Evolutionary conservation across 1,140 invertebrate genomes (phyloP), one percentile per base, ranked within the genome.

Genomic region (Eueides isabella): DNA sequence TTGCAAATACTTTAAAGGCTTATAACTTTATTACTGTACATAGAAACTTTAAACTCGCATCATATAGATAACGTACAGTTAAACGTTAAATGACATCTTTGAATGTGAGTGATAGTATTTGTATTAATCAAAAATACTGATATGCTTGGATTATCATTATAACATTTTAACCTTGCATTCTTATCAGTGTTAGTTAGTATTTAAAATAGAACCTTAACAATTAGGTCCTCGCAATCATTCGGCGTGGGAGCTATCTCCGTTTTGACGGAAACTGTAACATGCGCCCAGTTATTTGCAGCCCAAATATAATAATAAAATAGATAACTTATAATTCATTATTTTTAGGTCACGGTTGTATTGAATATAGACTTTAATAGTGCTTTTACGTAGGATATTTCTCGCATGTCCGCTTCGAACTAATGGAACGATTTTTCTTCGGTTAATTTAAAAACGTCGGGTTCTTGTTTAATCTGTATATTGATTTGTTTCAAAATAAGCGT

Each of bases 191-290:
- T 72, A 72, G n/a, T 67, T 72, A 72, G 71, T 72, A 72, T 33
- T 72, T 67, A 72, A 61, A 67, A 35, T 35, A 29, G 35, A 65
- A 66, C 71, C 71, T 72, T 71, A 67, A 67, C 41, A 67, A 71
- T 62, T 69, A 70, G 19, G 14, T 63, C 31, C 31, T 55, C 68
- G 19, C 30, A 75, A 71, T 75, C 70, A 38, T 14, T 23, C 14
- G 2, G 74, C 64, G 74, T 76, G 55, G 74, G 74, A 64, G 69
- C 74, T 76, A 76, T 76, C 68, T 63, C 38, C 48, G 61, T 67
- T 76, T 35, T 28, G 38, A n/a, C 74, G 74, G 74, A 76, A 71
- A 76, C 67, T 71, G 67, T 30, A 75, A 71, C 71, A 71, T 71
- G 23, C 23, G 28, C 14, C 31, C 31, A 73, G 64, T n/a, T 55